A percentile compares a stretch with the other conserved stretches of the same genome.
Evolutionary conservation across 2,797 vertebrate genomes (phyloP).

Genomic region (Chloroceryle inda): DNA sequence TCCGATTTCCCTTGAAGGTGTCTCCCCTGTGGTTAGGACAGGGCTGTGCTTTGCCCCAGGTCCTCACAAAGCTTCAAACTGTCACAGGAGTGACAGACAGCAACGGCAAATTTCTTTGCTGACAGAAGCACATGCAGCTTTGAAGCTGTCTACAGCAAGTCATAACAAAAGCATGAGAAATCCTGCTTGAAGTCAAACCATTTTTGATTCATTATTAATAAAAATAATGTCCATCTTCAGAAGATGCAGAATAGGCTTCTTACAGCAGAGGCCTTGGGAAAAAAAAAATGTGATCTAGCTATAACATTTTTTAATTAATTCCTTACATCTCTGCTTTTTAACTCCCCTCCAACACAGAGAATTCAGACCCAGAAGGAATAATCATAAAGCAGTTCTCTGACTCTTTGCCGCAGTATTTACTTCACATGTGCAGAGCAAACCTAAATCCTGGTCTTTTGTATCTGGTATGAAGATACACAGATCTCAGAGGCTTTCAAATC

Average conservation of each 20-base stretch:
- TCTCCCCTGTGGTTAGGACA: neutral
- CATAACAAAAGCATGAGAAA: conserved; percentile 54
- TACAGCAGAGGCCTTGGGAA: neutral
- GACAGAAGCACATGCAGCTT: neutral
- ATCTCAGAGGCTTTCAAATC: neutral
- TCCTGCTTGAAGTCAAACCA: neutral
- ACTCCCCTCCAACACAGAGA: neutral
- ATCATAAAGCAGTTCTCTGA: neutral
- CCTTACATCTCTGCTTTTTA: conserved; percentile 10
- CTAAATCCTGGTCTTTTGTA: neutral
- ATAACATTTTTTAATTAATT: conserved; percentile 16
- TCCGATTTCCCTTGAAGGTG: neutral
- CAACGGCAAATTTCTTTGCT: neutral
- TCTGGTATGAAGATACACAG: neutral
- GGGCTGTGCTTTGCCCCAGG: neutral
- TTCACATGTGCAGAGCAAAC: neutral
- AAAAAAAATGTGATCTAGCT: neutral
- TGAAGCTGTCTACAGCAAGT: conserved; percentile 18
- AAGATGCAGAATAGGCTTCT: conserved; percentile 7
- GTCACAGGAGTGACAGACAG: neutral
- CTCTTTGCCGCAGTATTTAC: neutral
- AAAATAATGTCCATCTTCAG: neutral
- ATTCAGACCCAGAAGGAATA: neutral
- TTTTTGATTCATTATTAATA: conserved; percentile 67
- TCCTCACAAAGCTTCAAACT: neutral